Evolutionary conservation across 2,888 invertebrate species (phyloP).

Genomic region (Ramazzottius varieornatus): DNA sequence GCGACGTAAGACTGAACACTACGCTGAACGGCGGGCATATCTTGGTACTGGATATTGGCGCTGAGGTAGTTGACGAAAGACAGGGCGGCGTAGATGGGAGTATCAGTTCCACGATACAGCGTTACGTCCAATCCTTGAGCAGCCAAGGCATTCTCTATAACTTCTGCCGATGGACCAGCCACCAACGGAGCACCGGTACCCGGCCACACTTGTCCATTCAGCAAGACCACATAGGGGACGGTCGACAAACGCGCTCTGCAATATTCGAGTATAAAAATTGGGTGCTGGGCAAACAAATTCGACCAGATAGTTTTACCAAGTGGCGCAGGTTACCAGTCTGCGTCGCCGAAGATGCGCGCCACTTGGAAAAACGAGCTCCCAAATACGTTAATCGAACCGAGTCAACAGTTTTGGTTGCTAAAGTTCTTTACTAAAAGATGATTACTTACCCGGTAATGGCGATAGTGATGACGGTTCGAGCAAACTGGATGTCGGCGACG

Average conservation of each 20-base stretch:
- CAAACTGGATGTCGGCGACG: not conserved
- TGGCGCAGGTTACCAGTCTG: too few species aligned
- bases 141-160: not conserved
- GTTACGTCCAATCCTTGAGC: not conserved
- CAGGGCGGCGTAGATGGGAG: not conserved
- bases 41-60: conserved; percentile 1
- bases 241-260: not conserved
- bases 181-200: not conserved
- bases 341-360: too few species aligned
- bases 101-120: not conserved
- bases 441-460: not conserved
- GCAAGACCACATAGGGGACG: not conserved
- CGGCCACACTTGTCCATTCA: not conserved
- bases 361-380: too few species aligned
- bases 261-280: not conserved
- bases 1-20: not conserved
- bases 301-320: not conserved
- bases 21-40: not conserved
- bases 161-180: not conserved
- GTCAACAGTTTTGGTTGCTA: too few species aligned
- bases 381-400: too few species aligned
- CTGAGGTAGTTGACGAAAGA: not conserved
- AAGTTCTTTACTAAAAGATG: too few species aligned
- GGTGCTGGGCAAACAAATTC: not conserved
- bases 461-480: not conserved